A percentile compares a stretch with the other conserved stretches of the same genome.
These are phyloP conservation scores for Cyrtonyx montezumae DNA, from an alignment of 2,113 vertebrate genomes.

Conservation along the genomic window DNA sequence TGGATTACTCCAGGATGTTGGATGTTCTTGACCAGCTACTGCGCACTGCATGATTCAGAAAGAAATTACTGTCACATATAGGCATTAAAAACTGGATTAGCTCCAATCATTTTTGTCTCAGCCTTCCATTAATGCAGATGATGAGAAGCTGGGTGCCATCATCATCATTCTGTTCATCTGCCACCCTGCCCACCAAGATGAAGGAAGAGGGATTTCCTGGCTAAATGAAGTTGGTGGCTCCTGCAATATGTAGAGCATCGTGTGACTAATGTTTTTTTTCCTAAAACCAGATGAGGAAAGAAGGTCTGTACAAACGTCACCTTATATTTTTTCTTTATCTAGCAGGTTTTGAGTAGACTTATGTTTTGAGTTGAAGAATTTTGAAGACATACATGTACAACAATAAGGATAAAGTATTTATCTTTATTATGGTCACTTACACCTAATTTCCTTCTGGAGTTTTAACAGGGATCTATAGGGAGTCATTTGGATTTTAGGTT, in stretches of 20 bases:
- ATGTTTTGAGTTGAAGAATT: not conserved
- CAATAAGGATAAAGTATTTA: slow-evolving; percentile 12
- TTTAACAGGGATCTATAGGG: slow-evolving; percentile 47
- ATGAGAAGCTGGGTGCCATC: not conserved
- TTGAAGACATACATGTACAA: not conserved
- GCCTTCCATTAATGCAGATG: not conserved
- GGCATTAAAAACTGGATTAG: not conserved
- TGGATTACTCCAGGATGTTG: not conserved
- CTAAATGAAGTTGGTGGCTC: not conserved
- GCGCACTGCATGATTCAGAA: not conserved
- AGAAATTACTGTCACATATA: not conserved
- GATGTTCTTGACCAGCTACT: not conserved
- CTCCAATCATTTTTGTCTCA: not conserved
- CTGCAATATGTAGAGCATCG: not conserved
- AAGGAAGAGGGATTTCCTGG: not conserved
- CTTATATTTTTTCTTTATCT: not conserved
- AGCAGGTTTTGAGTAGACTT: not conserved
- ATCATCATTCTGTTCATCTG: not conserved
- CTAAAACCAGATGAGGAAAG: not conserved
- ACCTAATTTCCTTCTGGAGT: slow-evolving; percentile 29
- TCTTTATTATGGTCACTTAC: slow-evolving; percentile 56
- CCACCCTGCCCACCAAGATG: not conserved
- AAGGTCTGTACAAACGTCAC: not conserved
- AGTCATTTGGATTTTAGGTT: slow-evolving; percentile 46
- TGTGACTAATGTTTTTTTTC: not conserved